phyloP scores from a whole-genome alignment of 2,113 vertebrate species.

The Pipa parva region DNA sequence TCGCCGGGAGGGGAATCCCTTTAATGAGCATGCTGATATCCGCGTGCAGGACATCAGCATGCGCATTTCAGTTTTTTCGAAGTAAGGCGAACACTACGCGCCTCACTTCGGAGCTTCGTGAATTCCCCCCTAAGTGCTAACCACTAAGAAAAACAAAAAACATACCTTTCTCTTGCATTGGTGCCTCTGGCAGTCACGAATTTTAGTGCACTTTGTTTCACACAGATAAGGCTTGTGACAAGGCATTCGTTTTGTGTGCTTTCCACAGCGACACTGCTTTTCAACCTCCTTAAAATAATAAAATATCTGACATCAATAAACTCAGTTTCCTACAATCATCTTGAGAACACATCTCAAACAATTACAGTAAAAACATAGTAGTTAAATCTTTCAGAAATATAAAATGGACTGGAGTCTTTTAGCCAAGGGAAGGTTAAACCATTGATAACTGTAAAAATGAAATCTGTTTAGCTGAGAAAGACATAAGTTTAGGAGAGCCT shows the following conservation, averaged over 20 bases:
- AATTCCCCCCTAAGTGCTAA: neutral
- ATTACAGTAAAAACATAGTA: neutral
- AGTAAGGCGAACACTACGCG: no score
- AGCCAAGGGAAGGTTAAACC: neutral
- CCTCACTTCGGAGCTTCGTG: no score
- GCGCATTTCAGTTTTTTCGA: no score
- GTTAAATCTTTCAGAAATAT: neutral
- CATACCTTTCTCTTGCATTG: conserved; percentile 89
- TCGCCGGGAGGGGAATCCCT: no score
- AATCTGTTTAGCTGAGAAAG: neutral
- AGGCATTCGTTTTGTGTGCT: conserved; percentile 77
- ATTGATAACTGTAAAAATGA: neutral
- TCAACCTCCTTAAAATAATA: conserved; percentile 79
- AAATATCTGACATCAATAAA: no score
- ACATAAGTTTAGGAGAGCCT: neutral
- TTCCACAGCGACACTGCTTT: conserved; percentile 89
- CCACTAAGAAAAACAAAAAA: neutral
- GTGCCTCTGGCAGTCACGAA: conserved; percentile 84
- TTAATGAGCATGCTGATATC: no score
- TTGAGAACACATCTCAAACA: neutral
- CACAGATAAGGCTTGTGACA: conserved; percentile 93
- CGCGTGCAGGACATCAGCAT: no score
- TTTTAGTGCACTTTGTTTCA: conserved; percentile 85
- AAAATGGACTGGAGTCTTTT: neutral
- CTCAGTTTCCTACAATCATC: no score